Base-by-base conservation (phyloP, 2,888 invertebrate genomes). In the Andrena praecox region DNA sequence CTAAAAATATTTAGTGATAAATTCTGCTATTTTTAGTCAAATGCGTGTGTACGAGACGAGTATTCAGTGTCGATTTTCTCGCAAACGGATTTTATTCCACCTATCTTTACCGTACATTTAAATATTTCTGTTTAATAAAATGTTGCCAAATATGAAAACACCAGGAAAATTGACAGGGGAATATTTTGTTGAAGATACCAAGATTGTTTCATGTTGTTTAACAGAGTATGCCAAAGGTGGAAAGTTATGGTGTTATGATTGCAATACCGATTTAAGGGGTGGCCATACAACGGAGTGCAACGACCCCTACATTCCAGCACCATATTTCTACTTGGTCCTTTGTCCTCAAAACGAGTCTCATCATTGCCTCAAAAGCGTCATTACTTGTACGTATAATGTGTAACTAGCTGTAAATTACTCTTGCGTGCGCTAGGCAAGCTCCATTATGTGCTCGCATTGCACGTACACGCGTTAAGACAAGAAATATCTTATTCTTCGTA, bases 191-290 rank as follows among this genome's bases (percentile, higher is more conserved):
- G 1, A 10, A 52, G 7, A 2, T 24, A 20, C 27, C 16, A 24
- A 24, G 1, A 4, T 35, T 8, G 3, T 33, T 71, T n/a, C 35
- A 54, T 20, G 6, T 42, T 56, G 24, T 79, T 66, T 16, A 66
- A 69, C 70, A 69, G 86, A 67, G n/a, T 50, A 48, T 16, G 68
- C 77, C n/a, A 59, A 16, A 16, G 77, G 69, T n/a, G 77, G 77
- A 2, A 74, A 82, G 29, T 70, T 91, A 50, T 91, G 90, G 89
- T 92, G 92, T 80, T 91, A 91, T 71, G 66, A 90, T 59, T 92
- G 92, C 77, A 92, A 92, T 71, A 84, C 87, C 0, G 84, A 91
- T 80, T 74, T 90, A 68, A 86, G 64, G 48, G 69, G 72, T 7
- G 87, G 86, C 8, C 88, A 84, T 31, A 88, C 80, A 35, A 78